phyloP scores from a whole-genome alignment of 2,797 vertebrate genomes.

The Philypnodon macrostomus region DNA sequence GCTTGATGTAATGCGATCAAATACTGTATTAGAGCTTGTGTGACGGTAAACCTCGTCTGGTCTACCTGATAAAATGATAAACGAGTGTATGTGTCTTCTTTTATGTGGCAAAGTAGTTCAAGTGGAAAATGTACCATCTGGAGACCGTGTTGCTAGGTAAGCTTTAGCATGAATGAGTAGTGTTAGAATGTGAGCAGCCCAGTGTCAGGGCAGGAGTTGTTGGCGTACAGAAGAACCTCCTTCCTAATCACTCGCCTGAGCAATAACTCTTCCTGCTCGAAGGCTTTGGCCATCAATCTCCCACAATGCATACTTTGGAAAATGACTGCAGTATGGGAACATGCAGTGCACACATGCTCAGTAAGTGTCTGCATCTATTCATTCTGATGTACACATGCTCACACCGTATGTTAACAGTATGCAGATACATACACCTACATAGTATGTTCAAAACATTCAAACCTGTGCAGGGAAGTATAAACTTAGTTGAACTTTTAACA shows the following conservation, averaged over 20 bases:
- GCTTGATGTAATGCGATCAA: no score
- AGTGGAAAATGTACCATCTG: background rate
- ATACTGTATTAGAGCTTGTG: no score
- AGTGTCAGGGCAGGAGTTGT: conserved; percentile 36
- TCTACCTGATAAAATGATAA: no score
- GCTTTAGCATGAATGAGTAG: conserved; percentile 10
- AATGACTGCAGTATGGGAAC: conserved; percentile 35
- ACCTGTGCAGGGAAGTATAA: no score
- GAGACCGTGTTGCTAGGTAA: background rate
- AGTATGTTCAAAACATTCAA: no score
- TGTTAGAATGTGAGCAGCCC: conserved; percentile 26
- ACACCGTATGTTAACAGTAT: background rate
- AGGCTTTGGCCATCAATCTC: conserved; percentile 53
- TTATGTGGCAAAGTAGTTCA: no score
- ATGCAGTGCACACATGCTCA: conserved; percentile 8
- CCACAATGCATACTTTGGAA: conserved; percentile 44
- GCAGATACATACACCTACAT: no score
- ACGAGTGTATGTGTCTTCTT: no score
- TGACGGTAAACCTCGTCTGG: no score
- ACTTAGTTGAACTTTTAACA: background rate
- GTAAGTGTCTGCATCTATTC: conserved; percentile 14
- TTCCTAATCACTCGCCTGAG: conserved; percentile 26
- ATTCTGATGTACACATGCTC: background rate
- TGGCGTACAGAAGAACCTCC: conserved; percentile 35
- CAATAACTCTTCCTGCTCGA: conserved; percentile 46